Evolutionary conservation across 2,113 vertebrate genomes (phyloP).

Genomic region (Labrus mixtus): DNA sequence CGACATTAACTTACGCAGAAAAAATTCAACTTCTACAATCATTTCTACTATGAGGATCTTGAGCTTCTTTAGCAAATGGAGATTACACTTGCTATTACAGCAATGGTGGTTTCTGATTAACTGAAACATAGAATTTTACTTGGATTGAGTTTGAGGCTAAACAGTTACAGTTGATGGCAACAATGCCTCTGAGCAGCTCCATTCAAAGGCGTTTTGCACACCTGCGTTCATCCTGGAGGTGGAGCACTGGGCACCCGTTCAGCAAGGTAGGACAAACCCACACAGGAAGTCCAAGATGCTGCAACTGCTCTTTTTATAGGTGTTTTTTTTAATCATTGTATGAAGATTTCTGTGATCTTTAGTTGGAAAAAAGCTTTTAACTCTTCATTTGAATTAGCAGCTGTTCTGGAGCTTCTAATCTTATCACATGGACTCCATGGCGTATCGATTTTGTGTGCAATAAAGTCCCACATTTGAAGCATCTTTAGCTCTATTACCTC

Average conservation of each 20-base stretch:
- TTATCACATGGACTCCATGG: too few species aligned
- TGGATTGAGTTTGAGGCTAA: neutral
- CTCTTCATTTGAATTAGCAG: too few species aligned
- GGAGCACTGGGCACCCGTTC: conserved; percentile 71
- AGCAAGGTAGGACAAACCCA: conserved; percentile 74
- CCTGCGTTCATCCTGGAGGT: conserved; percentile 69
- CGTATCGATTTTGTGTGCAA: too few species aligned
- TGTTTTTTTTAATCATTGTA: too few species aligned
- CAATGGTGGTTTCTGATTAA: conserved; percentile 7
- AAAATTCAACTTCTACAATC: neutral
- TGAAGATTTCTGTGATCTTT: too few species aligned
- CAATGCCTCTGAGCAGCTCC: conserved; percentile 65
- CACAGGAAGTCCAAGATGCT: neutral
- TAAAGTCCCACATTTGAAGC: too few species aligned
- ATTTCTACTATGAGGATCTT: neutral
- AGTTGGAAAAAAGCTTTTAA: too few species aligned
- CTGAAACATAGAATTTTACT: neutral
- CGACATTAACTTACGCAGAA: neutral
- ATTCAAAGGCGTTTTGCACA: conserved; percentile 53
- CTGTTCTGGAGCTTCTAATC: too few species aligned
- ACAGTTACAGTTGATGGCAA: neutral
- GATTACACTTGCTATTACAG: neutral
- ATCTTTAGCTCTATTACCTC: too few species aligned
- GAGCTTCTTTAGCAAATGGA: neutral
- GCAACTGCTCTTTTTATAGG: too few species aligned